Conservation (phyloP, 2,113 vertebrate genomes). For the Irena cyanogastra region DNA sequence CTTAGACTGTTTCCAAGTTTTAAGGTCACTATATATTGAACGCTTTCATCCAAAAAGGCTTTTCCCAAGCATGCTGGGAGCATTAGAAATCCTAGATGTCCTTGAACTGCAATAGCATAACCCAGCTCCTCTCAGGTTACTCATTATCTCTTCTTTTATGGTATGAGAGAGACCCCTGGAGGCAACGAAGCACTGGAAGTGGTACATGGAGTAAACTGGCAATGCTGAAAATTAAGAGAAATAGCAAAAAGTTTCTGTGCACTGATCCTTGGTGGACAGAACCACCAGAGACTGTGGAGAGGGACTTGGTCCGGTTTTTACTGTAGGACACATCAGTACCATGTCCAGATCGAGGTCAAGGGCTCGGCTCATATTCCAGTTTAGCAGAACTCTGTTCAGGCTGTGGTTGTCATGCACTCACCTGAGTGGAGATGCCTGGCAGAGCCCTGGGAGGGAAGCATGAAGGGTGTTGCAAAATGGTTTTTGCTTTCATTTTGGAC, state of each 20-base stretch:
- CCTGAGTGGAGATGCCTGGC: not conserved
- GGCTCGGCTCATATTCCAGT: not conserved
- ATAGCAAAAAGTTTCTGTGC: not conserved
- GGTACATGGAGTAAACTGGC: not conserved
- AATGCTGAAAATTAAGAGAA: not conserved
- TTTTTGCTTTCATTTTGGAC: not conserved
- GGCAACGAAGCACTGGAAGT: accelerated
- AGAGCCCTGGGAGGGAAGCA: not conserved
- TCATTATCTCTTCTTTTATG: not conserved
- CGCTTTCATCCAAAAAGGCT: not conserved
- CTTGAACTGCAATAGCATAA: not conserved
- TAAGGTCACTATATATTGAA: not conserved
- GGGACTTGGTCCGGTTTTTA: accelerated
- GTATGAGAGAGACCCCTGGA: not conserved
- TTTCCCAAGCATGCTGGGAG: not conserved
- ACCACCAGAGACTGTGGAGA: not conserved
- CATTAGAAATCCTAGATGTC: not conserved
- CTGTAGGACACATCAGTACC: not conserved
- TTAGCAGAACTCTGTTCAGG: not conserved
- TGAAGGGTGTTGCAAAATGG: not conserved
- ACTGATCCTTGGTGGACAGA: not conserved
- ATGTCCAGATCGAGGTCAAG: not conserved
- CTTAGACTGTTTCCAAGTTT: not conserved
- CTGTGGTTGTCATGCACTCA: not conserved
- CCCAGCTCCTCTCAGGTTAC: not conserved